Evolutionary conservation across 1,140 invertebrate genomes (phyloP), one percentile per base, ranked within the genome.

Genomic region (Limonius californicus): DNA sequence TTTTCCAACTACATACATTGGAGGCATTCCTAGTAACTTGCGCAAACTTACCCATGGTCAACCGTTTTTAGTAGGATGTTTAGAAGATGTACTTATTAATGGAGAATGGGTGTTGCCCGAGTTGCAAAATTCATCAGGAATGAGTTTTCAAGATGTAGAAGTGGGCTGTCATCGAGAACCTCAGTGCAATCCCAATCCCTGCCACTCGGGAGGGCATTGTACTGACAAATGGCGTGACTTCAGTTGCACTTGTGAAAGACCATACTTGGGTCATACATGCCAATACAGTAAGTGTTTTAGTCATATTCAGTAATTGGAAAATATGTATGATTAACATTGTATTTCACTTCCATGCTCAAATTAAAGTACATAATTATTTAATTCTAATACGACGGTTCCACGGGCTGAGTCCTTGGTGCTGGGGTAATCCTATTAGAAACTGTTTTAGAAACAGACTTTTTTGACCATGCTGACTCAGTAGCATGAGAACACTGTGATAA

Each of bases 141-240:
- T 68, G 58, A 57, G 43, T 72, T 74, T 82, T 67, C 79, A 82
- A 12, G 79, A 84, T 62, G 80, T 87, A 0, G 84, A 87, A 57
- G 79, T 84, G 15, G 88, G 89, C 0, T 97, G 95, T 76, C 82
- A 84, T 1, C 81, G 94, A 43, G 81, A 81, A 42, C 84, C 85
- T 53, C 92, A 97, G 77, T 98, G 95, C 75, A 77, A 81, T 53
- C 87, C 89, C 3, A 92, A 93, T 81, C 91, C 92, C 0, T 98
- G 95, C 75, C 84, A 87, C 68, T 91, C 90, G 61, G 87, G 87
- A 59, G 95, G 94, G 0, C 81, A 83, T 63, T 97, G 95, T 76
- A 88, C 88, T 0, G 95, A 97, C 80, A 81, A 89, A 59, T 98
- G 95, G 95, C 85, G 85, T 56, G 83, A 84, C n/a, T 95, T 90